Base-by-base conservation (phyloP, 92 coral and sea anemone species). In the Palythoa grandiflora region DNA sequence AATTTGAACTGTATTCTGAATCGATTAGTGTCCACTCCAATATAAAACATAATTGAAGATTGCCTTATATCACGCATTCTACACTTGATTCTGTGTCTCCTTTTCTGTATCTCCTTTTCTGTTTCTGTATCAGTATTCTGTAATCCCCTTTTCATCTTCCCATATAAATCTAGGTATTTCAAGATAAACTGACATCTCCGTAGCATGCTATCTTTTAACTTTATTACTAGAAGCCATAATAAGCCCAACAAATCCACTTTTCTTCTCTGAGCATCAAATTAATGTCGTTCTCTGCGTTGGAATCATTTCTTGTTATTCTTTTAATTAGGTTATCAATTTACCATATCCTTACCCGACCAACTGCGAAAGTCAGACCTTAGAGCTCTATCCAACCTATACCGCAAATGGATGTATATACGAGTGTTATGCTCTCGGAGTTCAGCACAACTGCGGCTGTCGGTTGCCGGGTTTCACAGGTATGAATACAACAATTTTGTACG, bases 321-420 rank as follows among this genome's bases (percentile, higher is more conserved):
- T 48, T 15, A 21, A 6, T 20, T 68, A 80, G 85, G 14, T 55
- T 72, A 17, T 80, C 85, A 80, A 66, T 50, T 36, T 80, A 63
- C 85, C 85, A 39, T 9, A 38, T 1, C 85, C 85, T 80, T 80
- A 61, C 16, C 73, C 61, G 85, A 80, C 85, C 28, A 63, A 61
- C 15, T 80, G 85, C 16, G 73, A 80, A 61, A 80, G 57, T 14
- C 85, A 80, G 74, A 20, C 10, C 11, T 48, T 80, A 40, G 53
- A 38, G 38, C 17, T 38, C 16, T 80, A 17, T 63, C 73, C 85
- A 16, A 17, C 73, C 4, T 80, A 80, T 68, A 80, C 85, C 9
- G 85, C n/a, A 59, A 57, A 61, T 0, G 85, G 85, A 35, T 80
- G 85, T 66, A 3, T 39, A 1, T 72, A 80, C 1, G 85, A 80